Conservation (phyloP, 1,140 invertebrate genomes). For the Drosophila varians region DNA sequence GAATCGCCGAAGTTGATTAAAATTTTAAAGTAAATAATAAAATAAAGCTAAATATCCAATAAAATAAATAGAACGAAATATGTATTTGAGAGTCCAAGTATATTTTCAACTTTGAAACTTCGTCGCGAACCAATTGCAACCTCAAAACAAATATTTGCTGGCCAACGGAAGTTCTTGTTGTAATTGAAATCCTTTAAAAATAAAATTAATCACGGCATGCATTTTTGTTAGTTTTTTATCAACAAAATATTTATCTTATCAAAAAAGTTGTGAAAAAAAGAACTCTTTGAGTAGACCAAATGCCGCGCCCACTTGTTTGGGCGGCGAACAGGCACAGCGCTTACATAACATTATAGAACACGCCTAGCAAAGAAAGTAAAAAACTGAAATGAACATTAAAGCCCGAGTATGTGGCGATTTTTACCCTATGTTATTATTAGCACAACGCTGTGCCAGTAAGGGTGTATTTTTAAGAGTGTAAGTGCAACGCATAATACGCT, state of each 20-base stretch:
- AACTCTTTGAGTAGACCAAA: constrained; percentile 15
- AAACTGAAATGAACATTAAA: constrained; percentile 55
- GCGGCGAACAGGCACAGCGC: constrained; percentile 15
- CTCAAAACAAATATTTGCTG: constrained; percentile 27
- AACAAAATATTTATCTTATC: constrained; percentile 40
- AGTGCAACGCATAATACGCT: constrained; percentile 48
- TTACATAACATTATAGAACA: constrained; percentile 65
- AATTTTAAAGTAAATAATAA: too few relatives aligned
- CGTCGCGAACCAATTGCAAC: constrained; percentile 17
- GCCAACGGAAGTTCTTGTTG: constrained; percentile 18
- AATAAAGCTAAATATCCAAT: too few relatives aligned
- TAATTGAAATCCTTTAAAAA: constrained; percentile 42
- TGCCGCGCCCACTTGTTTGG: constrained; percentile 54
- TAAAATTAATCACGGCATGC: constrained; percentile 42
- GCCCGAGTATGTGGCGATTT: constrained; percentile 39
- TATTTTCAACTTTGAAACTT: neutral
- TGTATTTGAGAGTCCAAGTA: neutral
- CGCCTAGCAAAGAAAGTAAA: constrained; percentile 37
- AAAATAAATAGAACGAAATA: too few relatives aligned
- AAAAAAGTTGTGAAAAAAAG: constrained; percentile 20
- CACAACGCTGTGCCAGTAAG: constrained; percentile 15
- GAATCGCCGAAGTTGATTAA: neutral
- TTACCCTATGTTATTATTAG: constrained; percentile 52
- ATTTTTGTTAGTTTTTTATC: constrained; percentile 4
- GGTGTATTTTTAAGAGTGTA: constrained; percentile 17